Percentiles rank a stretch among this genome's conserved stretches.
These are phyloP conservation scores for Lycodopsis pacificus DNA, from an alignment of 2,797 vertebrate genomes.

Conservation along the genomic window DNA sequence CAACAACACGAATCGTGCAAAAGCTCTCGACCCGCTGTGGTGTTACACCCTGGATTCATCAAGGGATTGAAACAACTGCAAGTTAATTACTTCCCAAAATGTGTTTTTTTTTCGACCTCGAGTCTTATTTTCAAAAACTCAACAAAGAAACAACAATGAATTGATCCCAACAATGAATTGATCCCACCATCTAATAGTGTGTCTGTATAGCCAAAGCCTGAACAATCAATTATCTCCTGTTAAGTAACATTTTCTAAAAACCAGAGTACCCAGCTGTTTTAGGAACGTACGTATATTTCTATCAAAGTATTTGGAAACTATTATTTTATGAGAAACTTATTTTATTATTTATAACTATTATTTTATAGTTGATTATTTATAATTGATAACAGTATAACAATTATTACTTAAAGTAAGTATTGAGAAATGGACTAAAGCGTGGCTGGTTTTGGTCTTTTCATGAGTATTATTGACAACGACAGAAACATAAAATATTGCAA, in stretches of 20 bases:
- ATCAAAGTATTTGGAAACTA: neutral
- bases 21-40: slow-evolving; percentile 14
- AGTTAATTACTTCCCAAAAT: slow-evolving; percentile 16
- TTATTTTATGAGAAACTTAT: neutral
- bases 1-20: slow-evolving; percentile 20
- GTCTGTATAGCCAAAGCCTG: neutral
- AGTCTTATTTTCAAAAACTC: slow-evolving; percentile 4
- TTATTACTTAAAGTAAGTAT: neutral
- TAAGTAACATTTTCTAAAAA: too few relatives aligned
- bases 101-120: too few relatives aligned
- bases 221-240: neutral
- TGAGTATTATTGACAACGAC: neutral
- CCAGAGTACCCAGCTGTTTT: too few relatives aligned
- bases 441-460: neutral
- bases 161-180: neutral
- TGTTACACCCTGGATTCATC: slow-evolving; percentile 5
- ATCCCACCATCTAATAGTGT: neutral
- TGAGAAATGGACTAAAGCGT: neutral
- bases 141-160: neutral
- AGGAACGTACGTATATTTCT: too few relatives aligned
- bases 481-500: neutral
- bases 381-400: neutral
- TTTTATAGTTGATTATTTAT: neutral
- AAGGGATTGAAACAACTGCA: slow-evolving; percentile 22
- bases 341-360: neutral